These are phyloP conservation scores for Chymomyza fuscimana DNA, from an alignment of 2,888 invertebrate genomes.

Conservation along the genomic window DNA sequence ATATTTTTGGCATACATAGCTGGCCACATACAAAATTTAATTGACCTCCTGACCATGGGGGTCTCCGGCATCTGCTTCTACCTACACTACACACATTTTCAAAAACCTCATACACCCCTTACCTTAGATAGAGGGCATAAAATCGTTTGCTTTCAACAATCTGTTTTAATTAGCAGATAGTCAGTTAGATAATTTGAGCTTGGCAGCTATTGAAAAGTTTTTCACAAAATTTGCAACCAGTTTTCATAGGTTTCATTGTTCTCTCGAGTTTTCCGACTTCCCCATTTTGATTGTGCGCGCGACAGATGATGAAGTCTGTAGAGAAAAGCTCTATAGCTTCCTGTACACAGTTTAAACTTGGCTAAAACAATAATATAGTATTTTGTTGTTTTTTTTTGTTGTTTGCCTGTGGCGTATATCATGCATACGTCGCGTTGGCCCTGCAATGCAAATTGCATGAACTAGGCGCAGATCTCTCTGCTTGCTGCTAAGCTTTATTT, in stretches of 20 bases:
- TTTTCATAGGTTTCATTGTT: neutral
- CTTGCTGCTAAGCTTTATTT: constrained; percentile 30
- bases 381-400: constrained; percentile 28
- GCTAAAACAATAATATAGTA: neutral
- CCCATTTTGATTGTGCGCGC: neutral
- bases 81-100: no score
- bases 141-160: neutral
- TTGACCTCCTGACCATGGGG: no score
- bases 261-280: neutral
- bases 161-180: no score
- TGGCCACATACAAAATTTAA: no score
- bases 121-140: neutral
- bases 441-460: constrained; percentile 46
- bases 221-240: neutral
- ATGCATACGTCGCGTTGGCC: constrained; percentile 51
- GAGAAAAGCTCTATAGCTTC: no score
- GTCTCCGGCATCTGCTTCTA: no score
- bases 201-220: neutral
- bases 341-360: no score
- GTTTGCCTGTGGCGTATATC: constrained; percentile 41
- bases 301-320: neutral
- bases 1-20: no score
- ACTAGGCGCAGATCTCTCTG: constrained; percentile 40
- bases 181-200: no score
- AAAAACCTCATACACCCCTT: no score